These are phyloP conservation scores for Nowickia ferox DNA, from an alignment of 2,888 invertebrate genomes.

Conservation along the genomic window DNA sequence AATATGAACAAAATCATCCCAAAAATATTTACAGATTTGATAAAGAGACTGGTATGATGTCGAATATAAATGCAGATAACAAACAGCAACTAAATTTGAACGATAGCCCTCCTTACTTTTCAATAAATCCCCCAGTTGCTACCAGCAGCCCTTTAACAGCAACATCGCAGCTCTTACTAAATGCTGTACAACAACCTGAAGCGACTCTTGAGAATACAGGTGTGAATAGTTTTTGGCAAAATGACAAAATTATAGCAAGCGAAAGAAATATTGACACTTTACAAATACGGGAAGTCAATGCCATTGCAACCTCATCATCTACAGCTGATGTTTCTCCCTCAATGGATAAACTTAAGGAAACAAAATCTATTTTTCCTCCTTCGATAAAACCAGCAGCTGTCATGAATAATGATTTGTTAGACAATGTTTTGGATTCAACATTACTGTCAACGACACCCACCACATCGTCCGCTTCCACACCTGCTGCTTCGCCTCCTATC, in stretches of 20 bases:
- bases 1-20: conserved; percentile 81
- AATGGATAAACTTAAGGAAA: conserved; percentile 35
- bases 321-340: conserved; percentile 1
- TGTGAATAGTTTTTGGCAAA: conserved; percentile 73
- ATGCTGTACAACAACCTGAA: conserved; percentile 48
- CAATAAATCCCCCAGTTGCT: background rate
- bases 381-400: conserved; percentile 33
- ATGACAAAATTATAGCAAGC: conserved; percentile 66
- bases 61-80: conserved; percentile 49
- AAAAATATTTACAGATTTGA: conserved; percentile 78
- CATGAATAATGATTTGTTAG: conserved; percentile 57
- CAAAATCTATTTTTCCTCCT: conserved; percentile 11
- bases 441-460: background rate
- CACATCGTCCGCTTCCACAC: background rate
- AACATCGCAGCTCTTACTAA: background rate
- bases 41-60: conserved; percentile 68
- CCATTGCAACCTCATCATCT: conserved; percentile 33
- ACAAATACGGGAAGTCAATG: conserved; percentile 66
- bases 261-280: conserved; percentile 63
- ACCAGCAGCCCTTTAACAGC: background rate
- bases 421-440: conserved; percentile 28
- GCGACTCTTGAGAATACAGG: conserved; percentile 68
- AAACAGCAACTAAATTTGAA: background rate
- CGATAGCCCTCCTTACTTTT: conserved; percentile 4
- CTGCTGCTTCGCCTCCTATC: background rate